Evolutionary conservation across 2,888 invertebrate genomes (phyloP), one percentile per base, ranked within the genome.

Genomic region (Eupithecia pulchellata): DNA sequence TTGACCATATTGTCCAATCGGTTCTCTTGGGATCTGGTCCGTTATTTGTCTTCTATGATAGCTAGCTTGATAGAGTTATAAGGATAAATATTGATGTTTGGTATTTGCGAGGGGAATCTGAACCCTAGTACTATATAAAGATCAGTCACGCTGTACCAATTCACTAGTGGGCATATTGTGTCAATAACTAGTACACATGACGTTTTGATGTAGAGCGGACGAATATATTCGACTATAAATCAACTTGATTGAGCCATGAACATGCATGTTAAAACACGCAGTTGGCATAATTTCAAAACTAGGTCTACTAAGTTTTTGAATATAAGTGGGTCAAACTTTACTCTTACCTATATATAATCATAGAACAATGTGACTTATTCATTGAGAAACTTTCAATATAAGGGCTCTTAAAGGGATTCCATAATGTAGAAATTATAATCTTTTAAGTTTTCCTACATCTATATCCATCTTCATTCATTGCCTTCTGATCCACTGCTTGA

Each of bases 31-130:
- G 58, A 30, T 20, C n/a, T 4, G 20, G 32, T 20, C 58, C 57
- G 29, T 29, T 32, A 32, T 60, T 60, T 30, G 58, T 60, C 58
- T 52, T 25, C 52, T 52, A 32, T 60, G 58, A 32, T 60, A 60
- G 58, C 58, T 60, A 25, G n/a, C 25, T 52, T n/a, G 58, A 58
- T n/a, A 60, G 58, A 58, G 58, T 58, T 32, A 30, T 58, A 30
- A n/a, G 58, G 17, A 17, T 30, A n/a, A 58, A 29, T n/a, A 58
- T n/a, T 30, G 30, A n/a, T 58, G 1, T 30, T 6, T 29, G n/a
- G n/a, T 1, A 30, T n/a, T n/a, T 30, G n/a, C n/a, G 8, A n/a
- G 6, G 30, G 9, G 6, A 32, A 60, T 32, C n/a, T 3, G 32
- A 60, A 52, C 52, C n/a, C 58, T 60, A n/a, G n/a, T 60, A 32